Percentiles rank a stretch among this genome's conserved stretches.
Conservation (phyloP, 2,888 invertebrate species). For the Nematopogon swammerdamellus region DNA sequence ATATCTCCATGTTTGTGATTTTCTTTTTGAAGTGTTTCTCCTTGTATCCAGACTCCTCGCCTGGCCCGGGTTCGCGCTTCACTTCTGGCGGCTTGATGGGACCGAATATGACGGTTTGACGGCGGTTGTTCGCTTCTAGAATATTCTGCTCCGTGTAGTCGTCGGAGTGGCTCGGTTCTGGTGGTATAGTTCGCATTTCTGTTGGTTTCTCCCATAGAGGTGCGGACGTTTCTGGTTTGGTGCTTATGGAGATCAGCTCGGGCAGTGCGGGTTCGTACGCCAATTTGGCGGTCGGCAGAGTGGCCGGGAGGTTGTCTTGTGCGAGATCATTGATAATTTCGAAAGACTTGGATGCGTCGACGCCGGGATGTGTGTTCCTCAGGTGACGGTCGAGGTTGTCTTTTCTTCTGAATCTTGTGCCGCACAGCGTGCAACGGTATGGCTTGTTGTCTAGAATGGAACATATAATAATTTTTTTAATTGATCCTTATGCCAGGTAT, state of each 20-base stretch:
- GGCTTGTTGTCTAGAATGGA: slow-evolving; percentile 59
- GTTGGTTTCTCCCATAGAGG: no score
- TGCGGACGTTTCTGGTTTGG: not conserved
- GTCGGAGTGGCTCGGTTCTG: slow-evolving; percentile 6
- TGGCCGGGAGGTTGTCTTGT: not conserved
- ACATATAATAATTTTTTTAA: no score
- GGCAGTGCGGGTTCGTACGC: not conserved
- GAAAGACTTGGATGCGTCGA: slow-evolving; percentile 13
- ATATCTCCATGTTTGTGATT: slow-evolving; percentile 7
- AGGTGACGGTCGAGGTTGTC: slow-evolving; percentile 77
- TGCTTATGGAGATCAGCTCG: not conserved
- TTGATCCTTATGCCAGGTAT: no score
- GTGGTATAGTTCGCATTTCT: slow-evolving; percentile 4
- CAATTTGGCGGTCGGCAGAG: no score
- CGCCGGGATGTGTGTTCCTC: slow-evolving; percentile 67
- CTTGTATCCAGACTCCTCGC: not conserved
- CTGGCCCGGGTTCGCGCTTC: slow-evolving; percentile 12
- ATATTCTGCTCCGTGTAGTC: slow-evolving; percentile 30
- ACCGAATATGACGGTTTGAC: slow-evolving; percentile 46
- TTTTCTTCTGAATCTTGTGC: slow-evolving; percentile 67
- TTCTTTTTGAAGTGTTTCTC: slow-evolving; percentile 5
- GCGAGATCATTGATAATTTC: not conserved
- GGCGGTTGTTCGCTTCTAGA: slow-evolving; percentile 40
- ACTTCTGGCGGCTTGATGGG: slow-evolving; percentile 13
- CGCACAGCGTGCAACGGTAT: slow-evolving; percentile 69